Evolutionary conservation across 2,797 vertebrate genomes (phyloP).

Genomic region (Peromyscus nudipes): DNA sequence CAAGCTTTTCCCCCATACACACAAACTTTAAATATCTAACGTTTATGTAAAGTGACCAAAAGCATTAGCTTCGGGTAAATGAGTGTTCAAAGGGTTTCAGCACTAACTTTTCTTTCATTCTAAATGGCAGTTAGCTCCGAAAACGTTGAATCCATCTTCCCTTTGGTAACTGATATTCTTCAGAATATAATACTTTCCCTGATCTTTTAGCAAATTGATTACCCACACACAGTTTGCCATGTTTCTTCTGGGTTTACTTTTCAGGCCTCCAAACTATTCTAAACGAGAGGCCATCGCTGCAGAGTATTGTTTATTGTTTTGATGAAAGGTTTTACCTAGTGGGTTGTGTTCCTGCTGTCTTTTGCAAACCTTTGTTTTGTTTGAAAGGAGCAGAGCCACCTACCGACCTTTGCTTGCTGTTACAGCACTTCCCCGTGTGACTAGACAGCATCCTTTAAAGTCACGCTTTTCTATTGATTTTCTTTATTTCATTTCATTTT

Average conservation of each 20-base stretch:
- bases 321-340: background rate
- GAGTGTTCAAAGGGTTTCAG: background rate
- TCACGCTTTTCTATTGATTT: background rate
- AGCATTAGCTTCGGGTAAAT: background rate
- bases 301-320: conserved; percentile 59
- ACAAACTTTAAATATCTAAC: background rate
- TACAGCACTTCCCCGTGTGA: background rate
- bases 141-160: background rate
- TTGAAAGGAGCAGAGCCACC: conserved; percentile 87
- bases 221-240: background rate
- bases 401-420: conserved; percentile 81
- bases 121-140: background rate
- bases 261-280: conserved; percentile 60
- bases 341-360: background rate
- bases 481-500: no score
- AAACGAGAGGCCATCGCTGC: background rate
- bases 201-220: conserved; percentile 47
- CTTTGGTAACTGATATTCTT: conserved; percentile 24
- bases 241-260: conserved; percentile 27
- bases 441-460: background rate
- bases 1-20: background rate
- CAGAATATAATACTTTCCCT: background rate
- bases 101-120: background rate
- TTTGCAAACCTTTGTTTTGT: conserved; percentile 18
- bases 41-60: background rate